phyloP scores from a whole-genome alignment of 2,888 invertebrate species.

The Andrena bicolor region DNA sequence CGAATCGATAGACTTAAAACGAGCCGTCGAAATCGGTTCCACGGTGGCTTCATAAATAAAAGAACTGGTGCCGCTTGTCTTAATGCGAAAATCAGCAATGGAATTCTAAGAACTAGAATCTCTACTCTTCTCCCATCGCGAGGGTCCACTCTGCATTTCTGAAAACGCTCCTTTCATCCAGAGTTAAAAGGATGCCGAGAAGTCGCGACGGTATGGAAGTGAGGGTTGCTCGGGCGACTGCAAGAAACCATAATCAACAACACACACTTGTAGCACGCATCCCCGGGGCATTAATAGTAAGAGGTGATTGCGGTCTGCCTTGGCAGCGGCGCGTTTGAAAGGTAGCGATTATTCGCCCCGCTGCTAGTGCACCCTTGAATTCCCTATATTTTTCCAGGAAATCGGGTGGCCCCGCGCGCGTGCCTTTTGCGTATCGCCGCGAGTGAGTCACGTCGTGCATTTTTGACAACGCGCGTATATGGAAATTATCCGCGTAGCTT shows the following conservation, averaged over 20 bases:
- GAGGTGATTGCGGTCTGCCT: conserved; percentile 4
- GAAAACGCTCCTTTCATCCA: background rate
- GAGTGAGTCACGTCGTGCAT: background rate
- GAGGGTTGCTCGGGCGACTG: conserved; percentile 19
- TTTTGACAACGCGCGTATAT: background rate
- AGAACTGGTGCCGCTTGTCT: conserved; percentile 46
- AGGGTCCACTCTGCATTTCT: background rate
- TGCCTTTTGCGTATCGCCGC: background rate
- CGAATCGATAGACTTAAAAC: conserved; percentile 55
- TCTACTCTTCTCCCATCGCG: background rate
- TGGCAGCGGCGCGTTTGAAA: background rate
- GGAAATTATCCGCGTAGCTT: background rate
- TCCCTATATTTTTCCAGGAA: background rate
- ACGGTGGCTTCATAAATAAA: conserved; percentile 54
- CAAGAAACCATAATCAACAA: background rate
- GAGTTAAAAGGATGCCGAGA: no score
- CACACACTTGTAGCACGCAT: background rate
- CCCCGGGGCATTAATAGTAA: background rate
- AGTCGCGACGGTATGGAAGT: background rate
- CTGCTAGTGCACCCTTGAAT: background rate
- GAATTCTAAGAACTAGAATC: background rate
- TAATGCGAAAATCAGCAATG: conserved; percentile 30
- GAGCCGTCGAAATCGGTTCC: conserved; percentile 30
- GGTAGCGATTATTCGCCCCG: background rate
- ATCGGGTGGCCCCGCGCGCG: background rate